These are phyloP conservation scores for Sesia bembeciformis DNA, from an alignment of 2,888 invertebrate species.

Conservation along the genomic window DNA sequence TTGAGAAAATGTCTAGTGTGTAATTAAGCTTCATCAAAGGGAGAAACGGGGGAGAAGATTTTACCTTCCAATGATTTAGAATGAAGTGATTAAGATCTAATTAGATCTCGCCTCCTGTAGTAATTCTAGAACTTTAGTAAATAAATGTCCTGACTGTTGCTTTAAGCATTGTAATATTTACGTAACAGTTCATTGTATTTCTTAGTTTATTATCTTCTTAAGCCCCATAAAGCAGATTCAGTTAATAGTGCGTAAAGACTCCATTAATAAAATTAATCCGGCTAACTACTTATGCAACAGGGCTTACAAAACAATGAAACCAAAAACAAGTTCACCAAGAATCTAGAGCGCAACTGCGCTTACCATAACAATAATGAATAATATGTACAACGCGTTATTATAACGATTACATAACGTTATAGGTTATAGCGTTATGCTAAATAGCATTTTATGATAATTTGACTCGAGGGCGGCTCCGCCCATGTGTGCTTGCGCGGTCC, in stretches of 20 bases:
- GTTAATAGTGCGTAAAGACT: background rate
- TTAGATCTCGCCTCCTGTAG: no score
- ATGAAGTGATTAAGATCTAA: no score
- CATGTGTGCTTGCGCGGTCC: slow-evolving; percentile 7
- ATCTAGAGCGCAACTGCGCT: slow-evolving; percentile 13
- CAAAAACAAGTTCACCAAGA: slow-evolving; percentile 9
- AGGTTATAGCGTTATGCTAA: slow-evolving; percentile 10
- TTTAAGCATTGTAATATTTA: no score
- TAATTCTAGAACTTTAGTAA: no score
- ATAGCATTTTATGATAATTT: slow-evolving; percentile 13
- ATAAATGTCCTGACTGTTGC: no score
- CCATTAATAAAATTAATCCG: background rate
- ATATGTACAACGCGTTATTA: slow-evolving; percentile 6
- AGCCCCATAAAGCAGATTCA: no score
- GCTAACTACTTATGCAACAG: background rate
- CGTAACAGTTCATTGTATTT: no score
- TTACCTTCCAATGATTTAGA: no score
- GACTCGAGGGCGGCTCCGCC: slow-evolving; percentile 13
- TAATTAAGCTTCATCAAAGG: no score
- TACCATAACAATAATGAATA: slow-evolving; percentile 11
- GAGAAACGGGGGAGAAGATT: no score
- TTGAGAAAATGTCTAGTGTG: no score
- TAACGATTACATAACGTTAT: slow-evolving; percentile 11
- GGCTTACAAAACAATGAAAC: slow-evolving; percentile 17
- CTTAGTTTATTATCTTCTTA: no score